These are phyloP conservation scores for Acanthoscelides obtectus DNA, from an alignment of 2,888 invertebrate genomes.

Conservation along the genomic window DNA sequence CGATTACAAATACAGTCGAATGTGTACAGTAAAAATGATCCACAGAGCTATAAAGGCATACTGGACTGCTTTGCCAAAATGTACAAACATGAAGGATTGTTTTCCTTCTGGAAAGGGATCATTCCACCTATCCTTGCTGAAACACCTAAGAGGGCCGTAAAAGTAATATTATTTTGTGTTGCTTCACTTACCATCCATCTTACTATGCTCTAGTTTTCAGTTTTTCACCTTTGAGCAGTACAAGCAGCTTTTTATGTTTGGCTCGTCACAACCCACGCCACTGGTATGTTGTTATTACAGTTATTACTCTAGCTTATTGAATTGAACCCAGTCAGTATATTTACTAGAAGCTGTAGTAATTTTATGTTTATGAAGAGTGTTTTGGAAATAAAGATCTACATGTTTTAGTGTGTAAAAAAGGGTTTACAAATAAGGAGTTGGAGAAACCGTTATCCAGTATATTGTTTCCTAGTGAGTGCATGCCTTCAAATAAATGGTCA, in stretches of 20 bases:
- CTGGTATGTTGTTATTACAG: constrained; percentile 53
- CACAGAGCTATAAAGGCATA: constrained; percentile 68
- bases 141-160: constrained; percentile 91
- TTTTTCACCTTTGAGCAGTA: constrained; percentile 94
- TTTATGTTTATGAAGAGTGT: too few species aligned
- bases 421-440: too few species aligned
- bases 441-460: too few species aligned
- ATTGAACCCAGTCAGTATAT: neutral
- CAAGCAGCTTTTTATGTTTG: constrained; percentile 79
- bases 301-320: neutral
- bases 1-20: constrained; percentile 72
- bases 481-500: too few species aligned
- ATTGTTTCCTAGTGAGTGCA: too few species aligned
- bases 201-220: constrained; percentile 43
- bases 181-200: constrained; percentile 5
- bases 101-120: constrained; percentile 90
- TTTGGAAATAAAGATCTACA: too few species aligned
- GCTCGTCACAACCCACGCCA: constrained; percentile 68
- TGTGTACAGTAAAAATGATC: constrained; percentile 44
- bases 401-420: too few species aligned
- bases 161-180: constrained; percentile 48
- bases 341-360: neutral
- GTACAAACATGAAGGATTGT: constrained; percentile 76
- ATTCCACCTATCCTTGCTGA: constrained; percentile 89
- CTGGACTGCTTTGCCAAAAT: constrained; percentile 86